These are phyloP conservation scores for Rhinogobius similis DNA, from an alignment of 2,113 vertebrate species.

Conservation along the genomic window DNA sequence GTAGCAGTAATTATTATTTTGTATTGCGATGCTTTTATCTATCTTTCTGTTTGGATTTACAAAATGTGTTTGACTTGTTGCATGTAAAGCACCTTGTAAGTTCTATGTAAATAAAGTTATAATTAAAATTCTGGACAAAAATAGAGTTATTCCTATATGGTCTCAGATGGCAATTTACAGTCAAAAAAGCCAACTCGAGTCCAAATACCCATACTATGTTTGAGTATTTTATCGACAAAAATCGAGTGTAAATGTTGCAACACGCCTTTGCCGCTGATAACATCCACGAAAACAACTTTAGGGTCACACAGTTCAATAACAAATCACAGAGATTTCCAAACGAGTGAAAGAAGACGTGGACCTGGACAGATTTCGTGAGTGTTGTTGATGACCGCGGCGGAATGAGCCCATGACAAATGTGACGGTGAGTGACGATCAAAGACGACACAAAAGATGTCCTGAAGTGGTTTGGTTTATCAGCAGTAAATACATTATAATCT, in stretches of 20 bases:
- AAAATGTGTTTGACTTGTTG: too few relatives aligned
- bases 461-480: not conserved
- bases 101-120: too few relatives aligned
- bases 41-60: too few relatives aligned
- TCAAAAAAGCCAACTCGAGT: not conserved
- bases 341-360: not conserved
- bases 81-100: too few relatives aligned
- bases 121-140: too few relatives aligned
- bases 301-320: not conserved
- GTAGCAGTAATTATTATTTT: too few relatives aligned
- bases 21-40: too few relatives aligned
- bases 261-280: not conserved
- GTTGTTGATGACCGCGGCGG: not conserved
- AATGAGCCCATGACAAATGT: slow-evolving; percentile 32
- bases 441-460: slow-evolving; percentile 3
- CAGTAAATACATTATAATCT: not conserved
- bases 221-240: not conserved
- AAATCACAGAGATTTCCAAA: slow-evolving; percentile 16
- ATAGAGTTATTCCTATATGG: not conserved
- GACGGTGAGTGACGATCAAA: not conserved
- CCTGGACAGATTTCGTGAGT: slow-evolving; percentile 18
- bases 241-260: not conserved
- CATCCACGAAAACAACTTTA: slow-evolving; percentile 8
- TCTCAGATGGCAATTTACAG: too few relatives aligned
- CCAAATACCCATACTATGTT: not conserved